Percentiles rank a stretch among this genome's conserved stretches.
Evolutionary conservation across 2,888 invertebrate species (phyloP).

Genomic region (Adela reaumurella): DNA sequence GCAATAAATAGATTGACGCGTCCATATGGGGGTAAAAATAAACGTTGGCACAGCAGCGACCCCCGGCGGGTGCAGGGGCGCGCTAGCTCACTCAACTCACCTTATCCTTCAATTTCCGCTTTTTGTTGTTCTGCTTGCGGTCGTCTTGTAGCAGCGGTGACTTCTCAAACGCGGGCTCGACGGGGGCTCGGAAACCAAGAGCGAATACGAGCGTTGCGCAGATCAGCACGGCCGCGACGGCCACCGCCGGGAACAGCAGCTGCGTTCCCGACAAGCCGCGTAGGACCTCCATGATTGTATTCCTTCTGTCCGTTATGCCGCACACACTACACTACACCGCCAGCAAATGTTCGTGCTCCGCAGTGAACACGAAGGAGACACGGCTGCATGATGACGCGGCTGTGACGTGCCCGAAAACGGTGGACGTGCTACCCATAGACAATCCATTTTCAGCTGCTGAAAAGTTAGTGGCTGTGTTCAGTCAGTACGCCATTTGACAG

Average conservation of each 20-base stretch:
- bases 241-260: constrained; percentile 53
- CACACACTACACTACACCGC: constrained; percentile 8
- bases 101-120: constrained; percentile 70
- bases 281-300: constrained; percentile 55
- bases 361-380: constrained; percentile 38
- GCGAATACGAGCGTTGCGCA: constrained; percentile 72
- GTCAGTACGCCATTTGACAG: too few species aligned
- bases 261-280: constrained; percentile 56
- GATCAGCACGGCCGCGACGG: constrained; percentile 63
- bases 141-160: constrained; percentile 61
- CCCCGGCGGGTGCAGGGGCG: background rate
- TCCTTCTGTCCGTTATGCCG: constrained; percentile 11
- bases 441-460: too few species aligned
- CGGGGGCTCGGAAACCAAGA: constrained; percentile 75
- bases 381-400: constrained; percentile 66
- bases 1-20: background rate
- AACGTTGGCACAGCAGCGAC: background rate
- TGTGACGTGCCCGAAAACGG: constrained; percentile 59
- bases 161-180: constrained; percentile 78
- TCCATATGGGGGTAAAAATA: background rate
- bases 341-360: constrained; percentile 16
- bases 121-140: constrained; percentile 65
- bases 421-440: background rate
- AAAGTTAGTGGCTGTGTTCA: too few species aligned
- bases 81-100: constrained; percentile 32